Conservation (phyloP, 1,140 invertebrate species). For the Heliconius himera region DNA sequence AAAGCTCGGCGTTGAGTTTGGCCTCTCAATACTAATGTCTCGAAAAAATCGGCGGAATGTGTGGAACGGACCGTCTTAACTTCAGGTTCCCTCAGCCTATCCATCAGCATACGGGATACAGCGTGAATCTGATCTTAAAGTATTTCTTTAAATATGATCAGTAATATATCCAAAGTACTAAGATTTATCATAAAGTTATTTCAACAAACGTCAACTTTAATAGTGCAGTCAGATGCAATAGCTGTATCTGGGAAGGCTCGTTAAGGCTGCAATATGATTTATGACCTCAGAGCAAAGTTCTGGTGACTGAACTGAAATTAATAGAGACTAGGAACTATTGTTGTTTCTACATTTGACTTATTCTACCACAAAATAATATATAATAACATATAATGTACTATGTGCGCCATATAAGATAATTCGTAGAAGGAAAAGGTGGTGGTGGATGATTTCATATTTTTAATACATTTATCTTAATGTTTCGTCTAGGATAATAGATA, state of each 20-base stretch:
- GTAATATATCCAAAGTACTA: background rate
- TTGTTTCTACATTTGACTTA: background rate
- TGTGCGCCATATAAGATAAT: no score
- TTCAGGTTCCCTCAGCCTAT: no score
- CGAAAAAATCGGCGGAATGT: no score
- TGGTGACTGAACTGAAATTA: background rate
- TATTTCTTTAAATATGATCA: no score
- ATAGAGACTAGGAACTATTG: background rate
- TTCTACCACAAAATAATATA: background rate
- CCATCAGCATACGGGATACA: no score
- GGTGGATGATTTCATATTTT: no score
- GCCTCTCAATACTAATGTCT: no score
- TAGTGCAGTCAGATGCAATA: constrained; percentile 23
- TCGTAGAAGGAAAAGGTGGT: no score
- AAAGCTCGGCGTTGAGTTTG: no score
- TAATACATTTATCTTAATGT: background rate
- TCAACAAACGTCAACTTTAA: constrained; percentile 24
- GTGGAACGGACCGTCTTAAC: no score
- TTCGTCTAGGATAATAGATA: background rate
- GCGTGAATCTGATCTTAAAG: no score
- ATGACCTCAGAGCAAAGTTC: background rate
- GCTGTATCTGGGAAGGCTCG: constrained; percentile 9
- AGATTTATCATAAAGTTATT: constrained; percentile 9
- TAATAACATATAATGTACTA: background rate
- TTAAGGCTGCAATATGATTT: background rate